Evolutionary conservation across 2,113 vertebrate species (phyloP).

Genomic region (Platichthys stellatus): DNA sequence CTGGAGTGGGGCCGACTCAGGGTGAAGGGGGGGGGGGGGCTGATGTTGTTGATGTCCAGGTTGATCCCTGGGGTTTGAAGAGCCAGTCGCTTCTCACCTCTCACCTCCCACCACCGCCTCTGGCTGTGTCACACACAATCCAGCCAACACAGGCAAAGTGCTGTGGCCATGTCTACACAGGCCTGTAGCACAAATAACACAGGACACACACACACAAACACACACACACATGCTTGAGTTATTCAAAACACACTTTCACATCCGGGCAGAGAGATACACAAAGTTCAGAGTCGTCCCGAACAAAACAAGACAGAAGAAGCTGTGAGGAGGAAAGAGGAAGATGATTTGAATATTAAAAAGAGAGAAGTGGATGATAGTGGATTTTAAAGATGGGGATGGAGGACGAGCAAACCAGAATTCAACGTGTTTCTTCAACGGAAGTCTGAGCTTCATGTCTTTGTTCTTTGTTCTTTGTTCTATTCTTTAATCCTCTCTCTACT

Average conservation of each 20-base stretch:
- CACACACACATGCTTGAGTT: not conserved
- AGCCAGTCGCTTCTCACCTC: conserved; percentile 41
- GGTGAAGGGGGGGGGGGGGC: not conserved
- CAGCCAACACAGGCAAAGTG: not conserved
- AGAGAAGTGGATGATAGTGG: too few species aligned
- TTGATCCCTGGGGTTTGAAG: conserved; percentile 49
- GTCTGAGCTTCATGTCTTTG: too few species aligned
- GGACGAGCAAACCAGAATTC: too few species aligned
- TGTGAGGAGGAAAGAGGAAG: too few species aligned
- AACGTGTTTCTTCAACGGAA: too few species aligned
- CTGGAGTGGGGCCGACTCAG: conserved; percentile 32
- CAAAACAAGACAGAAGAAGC: too few species aligned
- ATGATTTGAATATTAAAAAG: too few species aligned
- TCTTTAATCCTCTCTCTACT: too few species aligned
- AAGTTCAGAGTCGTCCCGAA: too few species aligned
- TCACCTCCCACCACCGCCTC: conserved; percentile 36
- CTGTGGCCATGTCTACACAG: too few species aligned
- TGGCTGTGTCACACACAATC: conserved; percentile 9
- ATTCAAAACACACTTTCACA: not conserved
- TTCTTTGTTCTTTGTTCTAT: too few species aligned
- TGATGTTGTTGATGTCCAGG: conserved; percentile 39
- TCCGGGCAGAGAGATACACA: not conserved
- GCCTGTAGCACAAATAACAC: not conserved
- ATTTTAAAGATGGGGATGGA: too few species aligned
- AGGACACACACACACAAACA: not conserved